Conservation (phyloP, 2,113 vertebrate genomes). For the Argyrosomus japonicus region DNA sequence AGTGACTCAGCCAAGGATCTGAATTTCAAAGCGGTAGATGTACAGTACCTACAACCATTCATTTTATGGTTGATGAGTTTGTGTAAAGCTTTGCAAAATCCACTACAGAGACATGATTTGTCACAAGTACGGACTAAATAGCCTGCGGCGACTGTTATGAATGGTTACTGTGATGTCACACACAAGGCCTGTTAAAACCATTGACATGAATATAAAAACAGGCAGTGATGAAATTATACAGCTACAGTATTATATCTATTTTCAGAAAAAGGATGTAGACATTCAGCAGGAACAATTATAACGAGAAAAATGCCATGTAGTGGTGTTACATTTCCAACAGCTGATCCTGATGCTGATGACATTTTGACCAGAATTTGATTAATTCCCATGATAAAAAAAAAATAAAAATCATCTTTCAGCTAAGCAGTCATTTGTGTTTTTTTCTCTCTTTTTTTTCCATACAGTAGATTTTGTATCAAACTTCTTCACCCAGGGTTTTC, state of each 20-base stretch:
- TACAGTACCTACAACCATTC: slow-evolving; percentile 17
- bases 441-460: not conserved
- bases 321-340: not conserved
- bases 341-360: not conserved
- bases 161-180: not conserved
- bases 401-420: not conserved
- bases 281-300: not conserved
- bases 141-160: not conserved
- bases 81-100: not conserved
- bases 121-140: not conserved
- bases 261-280: not conserved
- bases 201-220: not conserved
- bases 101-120: not conserved
- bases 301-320: not conserved
- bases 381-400: not conserved
- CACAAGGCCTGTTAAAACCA: not conserved
- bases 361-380: not conserved
- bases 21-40: not conserved
- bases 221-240: too few relatives aligned
- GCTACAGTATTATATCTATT: not conserved
- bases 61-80: slow-evolving; percentile 17
- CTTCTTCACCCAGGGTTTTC: not conserved
- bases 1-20: not conserved
- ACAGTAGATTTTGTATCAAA: not conserved
- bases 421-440: not conserved